phyloP scores from a whole-genome alignment of 2,888 invertebrate genomes.

The Xylophagus ater region DNA sequence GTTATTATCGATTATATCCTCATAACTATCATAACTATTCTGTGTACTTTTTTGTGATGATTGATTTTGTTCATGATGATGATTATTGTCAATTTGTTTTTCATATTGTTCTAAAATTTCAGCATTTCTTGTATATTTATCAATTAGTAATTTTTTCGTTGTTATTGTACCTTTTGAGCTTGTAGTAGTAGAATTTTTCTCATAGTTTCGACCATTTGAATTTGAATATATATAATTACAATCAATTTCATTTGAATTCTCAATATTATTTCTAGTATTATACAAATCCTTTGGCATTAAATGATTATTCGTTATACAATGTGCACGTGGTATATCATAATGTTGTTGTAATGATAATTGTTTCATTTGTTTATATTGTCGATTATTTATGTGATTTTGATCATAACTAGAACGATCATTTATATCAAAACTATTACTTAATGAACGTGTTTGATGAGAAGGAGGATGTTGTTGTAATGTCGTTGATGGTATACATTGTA shows the following conservation, averaged over 20 bases:
- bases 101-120: conserved; percentile 24
- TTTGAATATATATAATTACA: conserved; percentile 27
- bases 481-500: conserved; percentile 4
- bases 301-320: conserved; percentile 8
- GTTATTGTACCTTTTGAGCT: not conserved
- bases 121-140: conserved; percentile 25
- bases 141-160: conserved; percentile 20
- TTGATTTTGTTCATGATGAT: conserved; percentile 1
- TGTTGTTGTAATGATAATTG: conserved; percentile 7
- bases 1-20: conserved; percentile 11
- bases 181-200: not conserved
- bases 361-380: conserved; percentile 10
- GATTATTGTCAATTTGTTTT: conserved; percentile 22
- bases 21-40: conserved; percentile 17
- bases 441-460: conserved; percentile 21
- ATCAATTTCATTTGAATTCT: conserved; percentile 24
- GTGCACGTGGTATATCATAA: conserved; percentile 11
- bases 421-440: conserved; percentile 24
- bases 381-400: not conserved
- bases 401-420: conserved; percentile 20
- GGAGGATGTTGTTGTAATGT: conserved; percentile 24
- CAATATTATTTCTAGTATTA: conserved; percentile 19
- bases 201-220: conserved; percentile 17
- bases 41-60: conserved; percentile 10
- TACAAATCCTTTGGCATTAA: conserved; percentile 15